Evolutionary conservation across 2,113 vertebrate species (phyloP).

Genomic region (Hystrix brachyura): DNA sequence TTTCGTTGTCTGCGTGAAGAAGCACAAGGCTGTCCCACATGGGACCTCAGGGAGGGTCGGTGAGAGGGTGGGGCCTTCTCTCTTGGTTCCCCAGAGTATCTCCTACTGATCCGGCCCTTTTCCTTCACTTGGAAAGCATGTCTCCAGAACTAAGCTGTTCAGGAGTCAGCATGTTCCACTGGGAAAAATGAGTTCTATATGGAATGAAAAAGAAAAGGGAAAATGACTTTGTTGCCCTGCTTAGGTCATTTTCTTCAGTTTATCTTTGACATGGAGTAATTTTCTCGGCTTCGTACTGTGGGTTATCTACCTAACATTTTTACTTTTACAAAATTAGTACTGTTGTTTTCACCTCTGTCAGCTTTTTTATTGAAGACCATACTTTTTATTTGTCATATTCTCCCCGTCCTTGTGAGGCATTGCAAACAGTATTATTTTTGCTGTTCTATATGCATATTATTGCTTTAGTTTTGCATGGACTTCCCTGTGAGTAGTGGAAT

Average conservation of each 20-base stretch:
- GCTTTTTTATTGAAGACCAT: neutral
- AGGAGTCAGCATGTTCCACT: neutral
- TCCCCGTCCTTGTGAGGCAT: neutral
- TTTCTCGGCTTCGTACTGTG: neutral
- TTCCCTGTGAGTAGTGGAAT: slow-evolving; percentile 24
- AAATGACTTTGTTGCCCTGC: neutral
- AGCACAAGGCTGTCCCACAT: no score
- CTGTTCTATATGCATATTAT: neutral
- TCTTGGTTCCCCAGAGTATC: rapidly evolving
- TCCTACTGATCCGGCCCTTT: neutral
- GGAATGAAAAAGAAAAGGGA: neutral
- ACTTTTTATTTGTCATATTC: neutral
- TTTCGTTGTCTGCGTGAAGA: neutral
- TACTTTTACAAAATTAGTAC: neutral
- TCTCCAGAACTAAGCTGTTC: neutral
- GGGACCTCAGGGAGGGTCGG: neutral
- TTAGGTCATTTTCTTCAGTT: neutral
- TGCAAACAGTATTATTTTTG: neutral
- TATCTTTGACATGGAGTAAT: neutral
- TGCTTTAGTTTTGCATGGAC: slow-evolving; percentile 54
- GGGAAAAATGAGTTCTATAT: neutral
- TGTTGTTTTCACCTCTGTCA: neutral
- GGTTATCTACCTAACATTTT: neutral
- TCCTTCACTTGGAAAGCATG: neutral
- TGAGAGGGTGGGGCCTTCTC: neutral